Evolutionary conservation across 2,888 invertebrate genomes (phyloP).

Genomic region (Thecophora atra): DNA sequence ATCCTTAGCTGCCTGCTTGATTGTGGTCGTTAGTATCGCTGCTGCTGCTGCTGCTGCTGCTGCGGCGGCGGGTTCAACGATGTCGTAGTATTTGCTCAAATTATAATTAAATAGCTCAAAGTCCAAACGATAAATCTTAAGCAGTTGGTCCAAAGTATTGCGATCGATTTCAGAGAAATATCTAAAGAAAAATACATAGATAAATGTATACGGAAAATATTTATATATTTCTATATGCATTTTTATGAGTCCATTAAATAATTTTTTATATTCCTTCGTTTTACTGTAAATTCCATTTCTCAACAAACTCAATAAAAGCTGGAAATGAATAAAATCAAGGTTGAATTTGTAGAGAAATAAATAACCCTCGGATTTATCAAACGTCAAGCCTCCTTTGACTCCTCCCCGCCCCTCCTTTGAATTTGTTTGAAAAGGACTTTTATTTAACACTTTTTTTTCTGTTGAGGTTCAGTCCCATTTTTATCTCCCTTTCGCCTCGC

Average conservation of each 20-base stretch:
- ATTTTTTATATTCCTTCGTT: neutral
- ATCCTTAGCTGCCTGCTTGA: too few species aligned
- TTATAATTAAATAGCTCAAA: conserved; percentile 77
- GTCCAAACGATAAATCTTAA: conserved; percentile 73
- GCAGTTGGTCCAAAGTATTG: conserved; percentile 69
- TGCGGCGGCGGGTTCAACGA: conserved; percentile 57
- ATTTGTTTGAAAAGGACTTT: neutral
- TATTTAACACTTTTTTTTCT: neutral
- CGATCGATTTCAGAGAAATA: conserved; percentile 71
- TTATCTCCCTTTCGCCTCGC: neutral
- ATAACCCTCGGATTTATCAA: neutral
- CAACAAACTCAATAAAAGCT: neutral
- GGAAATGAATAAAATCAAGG: neutral
- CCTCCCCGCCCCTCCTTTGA: neutral
- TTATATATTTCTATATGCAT: too few species aligned
- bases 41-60: conserved; percentile 58
- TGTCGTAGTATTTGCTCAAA: conserved; percentile 68
- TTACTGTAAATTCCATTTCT: neutral
- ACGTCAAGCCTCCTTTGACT: too few species aligned
- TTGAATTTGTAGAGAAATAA: neutral
- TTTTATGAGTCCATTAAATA: neutral
- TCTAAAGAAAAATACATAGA: conserved; percentile 44
- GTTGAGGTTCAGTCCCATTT: too few species aligned
- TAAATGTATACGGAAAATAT: too few species aligned
- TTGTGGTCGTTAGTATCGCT: conserved; percentile 26